Evolutionary conservation across 2,888 invertebrate species (phyloP).

Genomic region (Drosophila imparisetae): DNA sequence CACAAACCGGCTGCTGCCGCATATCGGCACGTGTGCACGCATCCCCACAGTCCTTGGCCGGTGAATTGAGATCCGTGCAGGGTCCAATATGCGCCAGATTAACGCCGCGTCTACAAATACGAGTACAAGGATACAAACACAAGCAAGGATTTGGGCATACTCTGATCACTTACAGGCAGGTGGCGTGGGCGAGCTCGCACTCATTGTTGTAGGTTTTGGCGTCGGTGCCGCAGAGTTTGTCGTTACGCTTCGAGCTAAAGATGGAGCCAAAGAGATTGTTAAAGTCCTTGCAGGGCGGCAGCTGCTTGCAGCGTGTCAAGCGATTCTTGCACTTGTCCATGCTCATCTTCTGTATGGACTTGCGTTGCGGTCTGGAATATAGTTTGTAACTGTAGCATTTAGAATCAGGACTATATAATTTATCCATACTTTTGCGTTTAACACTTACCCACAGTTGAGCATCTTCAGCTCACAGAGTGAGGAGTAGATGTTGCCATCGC

Average conservation of each 20-base stretch:
- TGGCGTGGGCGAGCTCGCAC: conserved; percentile 92
- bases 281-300: conserved; percentile 87
- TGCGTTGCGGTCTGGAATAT: conserved; percentile 80
- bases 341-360: conserved; percentile 83
- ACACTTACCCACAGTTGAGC: conserved; percentile 93
- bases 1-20: conserved; percentile 91
- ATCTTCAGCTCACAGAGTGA: conserved; percentile 95
- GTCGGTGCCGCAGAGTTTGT: conserved; percentile 95
- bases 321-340: conserved; percentile 92
- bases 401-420: neutral
- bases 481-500: conserved; percentile 94
- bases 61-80: conserved; percentile 88
- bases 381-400: neutral
- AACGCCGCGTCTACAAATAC: conserved; percentile 89
- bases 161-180: conserved; percentile 89
- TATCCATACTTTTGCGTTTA: neutral
- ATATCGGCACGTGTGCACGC: conserved; percentile 87
- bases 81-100: conserved; percentile 95
- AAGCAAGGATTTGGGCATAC: neutral
- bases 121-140: neutral
- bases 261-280: conserved; percentile 84
- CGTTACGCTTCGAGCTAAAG: conserved; percentile 87
- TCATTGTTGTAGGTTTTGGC: conserved; percentile 93
- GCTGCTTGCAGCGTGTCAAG: conserved; percentile 90
- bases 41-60: conserved; percentile 86